A percentile compares a stretch with the other conserved stretches of the same genome.
These are phyloP conservation scores for Anodontia alba DNA, from an alignment of 2,888 invertebrate species.

Conservation along the genomic window DNA sequence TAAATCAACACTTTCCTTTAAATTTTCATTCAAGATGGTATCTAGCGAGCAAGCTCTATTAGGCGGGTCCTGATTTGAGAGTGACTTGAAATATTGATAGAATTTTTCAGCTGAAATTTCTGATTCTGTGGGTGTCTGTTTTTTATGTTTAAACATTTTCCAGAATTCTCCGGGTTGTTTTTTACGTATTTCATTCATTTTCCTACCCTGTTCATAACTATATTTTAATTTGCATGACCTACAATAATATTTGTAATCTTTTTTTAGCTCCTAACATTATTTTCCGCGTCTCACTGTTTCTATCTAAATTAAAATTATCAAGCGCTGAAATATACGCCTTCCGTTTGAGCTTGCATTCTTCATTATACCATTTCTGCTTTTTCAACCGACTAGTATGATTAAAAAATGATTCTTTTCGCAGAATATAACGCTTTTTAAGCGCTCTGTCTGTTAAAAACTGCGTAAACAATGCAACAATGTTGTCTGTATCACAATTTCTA, in stretches of 20 bases:
- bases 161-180: not conserved
- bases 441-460: not conserved
- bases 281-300: not conserved
- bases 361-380: conserved; percentile 7
- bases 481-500: not conserved
- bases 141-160: conserved; percentile 1
- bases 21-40: conserved; percentile 12
- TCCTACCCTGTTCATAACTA: not conserved
- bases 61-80: not conserved
- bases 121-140: not conserved
- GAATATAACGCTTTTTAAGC: not conserved
- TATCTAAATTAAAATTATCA: not conserved
- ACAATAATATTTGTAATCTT: conserved; percentile 4
- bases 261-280: conserved; percentile 3
- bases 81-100: not conserved
- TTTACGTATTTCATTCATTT: not conserved
- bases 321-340: not conserved
- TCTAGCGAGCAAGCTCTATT: not conserved
- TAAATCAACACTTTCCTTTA: conserved; percentile 17
- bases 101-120: not conserved
- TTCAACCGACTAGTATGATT: not conserved
- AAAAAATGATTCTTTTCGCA: not conserved
- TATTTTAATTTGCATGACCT: not conserved
- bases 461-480: not conserved
- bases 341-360: not conserved